phyloP scores from a whole-genome alignment of 2,888 invertebrate species.

The Morpho achilles region DNA sequence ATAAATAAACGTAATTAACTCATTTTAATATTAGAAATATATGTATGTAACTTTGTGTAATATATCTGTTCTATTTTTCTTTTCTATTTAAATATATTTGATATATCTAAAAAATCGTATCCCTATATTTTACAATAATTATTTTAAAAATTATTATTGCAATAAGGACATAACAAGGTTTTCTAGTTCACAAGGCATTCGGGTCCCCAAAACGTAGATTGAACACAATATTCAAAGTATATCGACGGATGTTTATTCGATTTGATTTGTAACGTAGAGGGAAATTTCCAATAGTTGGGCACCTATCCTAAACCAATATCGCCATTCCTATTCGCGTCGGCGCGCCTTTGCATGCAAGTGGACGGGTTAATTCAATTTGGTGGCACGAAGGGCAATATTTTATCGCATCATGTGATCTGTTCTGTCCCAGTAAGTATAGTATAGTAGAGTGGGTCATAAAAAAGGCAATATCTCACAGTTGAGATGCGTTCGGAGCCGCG shows the following conservation, averaged over 20 bases:
- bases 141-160: too few relatives aligned
- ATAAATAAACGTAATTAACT: too few relatives aligned
- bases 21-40: too few relatives aligned
- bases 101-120: too few relatives aligned
- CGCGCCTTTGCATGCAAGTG: conserved; percentile 73
- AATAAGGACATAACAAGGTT: neutral
- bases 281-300: conserved; percentile 57
- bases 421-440: conserved; percentile 71
- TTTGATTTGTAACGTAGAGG: conserved; percentile 44
- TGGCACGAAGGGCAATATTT: conserved; percentile 73
- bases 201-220: conserved; percentile 16
- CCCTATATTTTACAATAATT: too few relatives aligned
- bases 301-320: conserved; percentile 61
- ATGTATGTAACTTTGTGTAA: too few relatives aligned
- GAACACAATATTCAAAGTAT: conserved; percentile 24
- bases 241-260: conserved; percentile 27
- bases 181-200: conserved; percentile 2
- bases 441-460: conserved; percentile 77
- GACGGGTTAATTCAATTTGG: conserved; percentile 78
- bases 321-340: conserved; percentile 70
- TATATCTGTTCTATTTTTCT: too few relatives aligned
- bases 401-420: conserved; percentile 78
- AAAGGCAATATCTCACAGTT: conserved; percentile 79
- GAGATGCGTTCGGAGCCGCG: conserved; percentile 69
- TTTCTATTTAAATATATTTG: too few relatives aligned